Percentiles rank a stretch among this genome's conserved stretches.
Evolutionary conservation across 2,113 vertebrate species (phyloP).

Genomic region (Xiphophorus maculatus): DNA sequence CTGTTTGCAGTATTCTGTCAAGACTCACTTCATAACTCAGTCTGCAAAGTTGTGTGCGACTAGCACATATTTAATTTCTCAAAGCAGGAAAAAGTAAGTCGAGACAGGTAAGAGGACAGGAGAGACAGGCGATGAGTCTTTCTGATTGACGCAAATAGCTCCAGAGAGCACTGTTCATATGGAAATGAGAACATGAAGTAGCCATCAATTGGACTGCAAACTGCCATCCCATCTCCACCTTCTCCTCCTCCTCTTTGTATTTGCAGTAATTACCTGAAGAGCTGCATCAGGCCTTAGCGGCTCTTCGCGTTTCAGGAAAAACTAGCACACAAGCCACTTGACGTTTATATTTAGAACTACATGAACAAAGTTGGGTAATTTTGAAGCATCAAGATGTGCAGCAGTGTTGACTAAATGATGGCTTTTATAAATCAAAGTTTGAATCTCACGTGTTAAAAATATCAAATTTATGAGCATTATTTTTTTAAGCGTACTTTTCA

Average conservation of each 20-base stretch:
- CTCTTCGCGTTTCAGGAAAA: slow-evolving; percentile 57
- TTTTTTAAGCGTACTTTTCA: not conserved
- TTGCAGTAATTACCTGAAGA: slow-evolving; percentile 76
- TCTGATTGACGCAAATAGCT: slow-evolving; percentile 73
- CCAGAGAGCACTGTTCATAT: slow-evolving; percentile 71
- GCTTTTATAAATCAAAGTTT: slow-evolving; percentile 12
- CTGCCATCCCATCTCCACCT: slow-evolving; percentile 57
- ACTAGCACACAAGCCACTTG: slow-evolving; percentile 64
- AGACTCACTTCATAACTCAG: not conserved
- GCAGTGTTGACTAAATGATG: slow-evolving; percentile 23
- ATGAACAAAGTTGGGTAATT: slow-evolving; percentile 32
- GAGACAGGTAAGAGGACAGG: slow-evolving; percentile 45
- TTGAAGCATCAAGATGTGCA: slow-evolving; percentile 9
- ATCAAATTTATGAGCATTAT: not conserved
- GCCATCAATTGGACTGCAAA: slow-evolving; percentile 72
- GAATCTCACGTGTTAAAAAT: not conserved
- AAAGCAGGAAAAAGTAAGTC: slow-evolving; percentile 42
- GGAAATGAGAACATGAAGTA: slow-evolving; percentile 78
- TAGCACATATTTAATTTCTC: slow-evolving; percentile 29
- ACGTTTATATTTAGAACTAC: slow-evolving; percentile 63
- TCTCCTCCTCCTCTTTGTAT: slow-evolving; percentile 62
- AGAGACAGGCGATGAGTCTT: slow-evolving; percentile 51
- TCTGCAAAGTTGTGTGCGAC: slow-evolving; percentile 5
- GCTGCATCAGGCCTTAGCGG: slow-evolving; percentile 64
- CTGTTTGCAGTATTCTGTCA: not conserved